Percentiles rank a stretch among this genome's conserved stretches.
phyloP scores from a whole-genome alignment of 2,888 invertebrate genomes.

The Melanchra persicariae region DNA sequence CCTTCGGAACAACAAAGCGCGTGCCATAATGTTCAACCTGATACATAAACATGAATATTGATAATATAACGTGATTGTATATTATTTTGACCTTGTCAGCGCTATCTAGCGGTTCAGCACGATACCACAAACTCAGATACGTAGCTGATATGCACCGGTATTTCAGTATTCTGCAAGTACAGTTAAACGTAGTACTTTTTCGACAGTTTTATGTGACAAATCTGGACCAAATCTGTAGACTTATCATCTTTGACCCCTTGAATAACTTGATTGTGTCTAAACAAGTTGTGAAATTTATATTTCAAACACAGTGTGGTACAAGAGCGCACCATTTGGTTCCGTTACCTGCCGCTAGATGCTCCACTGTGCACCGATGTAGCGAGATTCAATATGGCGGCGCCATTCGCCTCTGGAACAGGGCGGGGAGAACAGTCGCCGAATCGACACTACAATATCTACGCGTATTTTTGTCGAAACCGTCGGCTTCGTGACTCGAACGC shows the following conservation, averaged over 20 bases:
- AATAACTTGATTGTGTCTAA: constrained; percentile 3
- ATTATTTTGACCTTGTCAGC: constrained; percentile 67
- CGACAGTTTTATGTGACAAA: constrained; percentile 1
- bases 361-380: constrained; percentile 75
- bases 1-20: constrained; percentile 57
- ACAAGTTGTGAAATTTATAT: constrained; percentile 20
- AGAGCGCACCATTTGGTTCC: constrained; percentile 72
- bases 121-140: constrained; percentile 56
- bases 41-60: constrained; percentile 66
- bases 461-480: constrained; percentile 88
- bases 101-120: constrained; percentile 71
- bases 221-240: neutral
- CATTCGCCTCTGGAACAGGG: constrained; percentile 90
- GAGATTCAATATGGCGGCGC: constrained; percentile 89
- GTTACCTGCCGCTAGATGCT: constrained; percentile 81
- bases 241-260: neutral
- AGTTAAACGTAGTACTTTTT: constrained; percentile 2
- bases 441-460: constrained; percentile 88
- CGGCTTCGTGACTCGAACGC: constrained; percentile 89
- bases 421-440: constrained; percentile 90
- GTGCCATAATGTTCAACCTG: constrained; percentile 57
- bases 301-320: constrained; percentile 41
- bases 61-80: constrained; percentile 61
- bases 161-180: neutral
- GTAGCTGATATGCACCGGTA: constrained; percentile 27